phyloP scores from a whole-genome alignment of 2,113 vertebrate genomes.

The Oreochromis spilurus region DNA sequence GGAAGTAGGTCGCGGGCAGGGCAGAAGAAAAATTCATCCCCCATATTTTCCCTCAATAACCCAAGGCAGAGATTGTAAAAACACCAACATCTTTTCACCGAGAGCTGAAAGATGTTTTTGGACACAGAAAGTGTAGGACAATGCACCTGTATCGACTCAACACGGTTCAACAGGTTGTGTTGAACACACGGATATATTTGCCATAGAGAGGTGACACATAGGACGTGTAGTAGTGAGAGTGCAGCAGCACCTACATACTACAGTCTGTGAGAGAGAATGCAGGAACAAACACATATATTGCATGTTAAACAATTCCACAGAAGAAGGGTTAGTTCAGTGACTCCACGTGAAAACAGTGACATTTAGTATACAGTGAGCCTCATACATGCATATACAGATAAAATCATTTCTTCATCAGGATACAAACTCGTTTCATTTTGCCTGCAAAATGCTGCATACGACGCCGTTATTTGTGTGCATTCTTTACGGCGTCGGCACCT shows the following conservation, averaged over 20 bases:
- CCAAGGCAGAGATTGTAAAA: slow-evolving; percentile 81
- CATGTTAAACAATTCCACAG: background rate
- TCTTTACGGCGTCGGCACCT: background rate
- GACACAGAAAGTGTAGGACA: slow-evolving; percentile 51
- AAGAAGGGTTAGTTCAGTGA: slow-evolving; percentile 1
- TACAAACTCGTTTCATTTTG: background rate
- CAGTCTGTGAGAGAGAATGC: slow-evolving; percentile 22
- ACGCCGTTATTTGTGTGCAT: background rate
- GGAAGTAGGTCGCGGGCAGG: slow-evolving; percentile 18
- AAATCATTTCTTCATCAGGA: background rate
- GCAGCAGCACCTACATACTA: slow-evolving; percentile 36
- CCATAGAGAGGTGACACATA: slow-evolving; percentile 11
- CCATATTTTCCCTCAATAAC: slow-evolving; percentile 29
- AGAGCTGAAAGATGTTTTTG: slow-evolving; percentile 65
- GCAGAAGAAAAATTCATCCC: slow-evolving; percentile 16
- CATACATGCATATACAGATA: background rate
- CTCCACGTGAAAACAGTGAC: background rate
- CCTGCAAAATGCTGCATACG: background rate
- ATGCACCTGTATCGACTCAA: slow-evolving; percentile 19
- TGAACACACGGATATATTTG: slow-evolving; percentile 53
- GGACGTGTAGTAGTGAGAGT: slow-evolving; percentile 28
- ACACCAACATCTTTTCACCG: slow-evolving; percentile 73
- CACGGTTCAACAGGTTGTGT: slow-evolving; percentile 46
- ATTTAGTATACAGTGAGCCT: slow-evolving; percentile 51
- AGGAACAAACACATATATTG: slow-evolving; percentile 38